Percentiles rank a stretch among this genome's conserved stretches.
Evolutionary conservation across 2,797 vertebrate species (phyloP).

Genomic region (Orestias chungarensis): DNA sequence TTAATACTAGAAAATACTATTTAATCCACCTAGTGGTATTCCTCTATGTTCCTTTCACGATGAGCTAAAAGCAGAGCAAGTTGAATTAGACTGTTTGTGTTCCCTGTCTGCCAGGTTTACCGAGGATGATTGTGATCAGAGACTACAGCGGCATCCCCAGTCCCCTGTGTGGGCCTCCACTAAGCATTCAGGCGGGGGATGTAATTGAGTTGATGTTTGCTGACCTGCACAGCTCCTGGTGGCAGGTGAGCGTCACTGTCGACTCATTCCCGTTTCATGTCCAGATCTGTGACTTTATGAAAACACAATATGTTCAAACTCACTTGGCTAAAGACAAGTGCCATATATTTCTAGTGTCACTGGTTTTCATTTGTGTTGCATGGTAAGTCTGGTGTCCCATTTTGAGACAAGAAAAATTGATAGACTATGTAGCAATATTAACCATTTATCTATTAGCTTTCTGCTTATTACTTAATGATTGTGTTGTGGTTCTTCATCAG

Average conservation of each 20-base stretch:
- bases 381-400: background rate
- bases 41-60: background rate
- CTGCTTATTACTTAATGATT: constrained; percentile 22
- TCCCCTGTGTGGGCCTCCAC: constrained; percentile 84
- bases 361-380: constrained; percentile 27
- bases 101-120: constrained; percentile 80
- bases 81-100: constrained; percentile 30
- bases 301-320: constrained; percentile 46
- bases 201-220: constrained; percentile 89
- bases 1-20: background rate
- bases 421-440: constrained; percentile 8
- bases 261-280: constrained; percentile 44
- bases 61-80: constrained; percentile 8
- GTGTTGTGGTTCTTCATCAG: constrained; percentile 26
- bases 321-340: constrained; percentile 29
- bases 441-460: constrained; percentile 11
- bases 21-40: background rate
- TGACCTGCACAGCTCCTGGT: constrained; percentile 90
- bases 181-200: constrained; percentile 87
- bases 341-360: constrained; percentile 35
- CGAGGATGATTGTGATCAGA: constrained; percentile 90
- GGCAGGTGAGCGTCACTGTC: constrained; percentile 86
- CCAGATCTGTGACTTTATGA: constrained; percentile 53
- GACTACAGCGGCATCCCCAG: constrained; percentile 85
- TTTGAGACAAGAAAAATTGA: constrained; percentile 1